These are phyloP conservation scores for Eulemur mongoz DNA, from an alignment of 2,797 vertebrate genomes.

Conservation along the genomic window DNA sequence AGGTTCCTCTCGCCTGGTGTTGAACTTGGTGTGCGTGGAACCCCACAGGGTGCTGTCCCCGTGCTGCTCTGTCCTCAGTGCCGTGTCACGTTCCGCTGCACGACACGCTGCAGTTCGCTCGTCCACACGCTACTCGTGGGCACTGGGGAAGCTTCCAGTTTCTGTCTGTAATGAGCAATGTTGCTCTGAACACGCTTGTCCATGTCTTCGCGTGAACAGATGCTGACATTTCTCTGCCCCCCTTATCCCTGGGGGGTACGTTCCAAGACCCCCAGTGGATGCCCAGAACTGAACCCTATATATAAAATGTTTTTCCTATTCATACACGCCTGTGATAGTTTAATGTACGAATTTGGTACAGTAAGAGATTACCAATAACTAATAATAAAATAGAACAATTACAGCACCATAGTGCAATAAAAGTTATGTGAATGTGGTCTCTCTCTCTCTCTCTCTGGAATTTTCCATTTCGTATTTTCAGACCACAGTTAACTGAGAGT, in stretches of 20 bases:
- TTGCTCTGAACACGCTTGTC: no score
- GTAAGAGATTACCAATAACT: background rate
- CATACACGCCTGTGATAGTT: no score
- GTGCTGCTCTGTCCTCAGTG: rapidly evolving
- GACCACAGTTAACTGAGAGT: background rate
- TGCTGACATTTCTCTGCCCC: background rate
- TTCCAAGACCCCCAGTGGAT: no score
- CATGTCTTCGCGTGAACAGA: background rate
- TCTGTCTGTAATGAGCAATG: background rate
- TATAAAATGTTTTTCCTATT: background rate
- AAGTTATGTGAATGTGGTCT: background rate
- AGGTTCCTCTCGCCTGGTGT: rapidly evolving
- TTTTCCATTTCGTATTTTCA: background rate
- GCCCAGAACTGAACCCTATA: background rate
- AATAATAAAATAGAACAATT: no score
- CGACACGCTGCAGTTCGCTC: background rate
- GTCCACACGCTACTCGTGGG: rapidly evolving
- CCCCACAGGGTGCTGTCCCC: rapidly evolving
- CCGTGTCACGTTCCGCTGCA: rapidly evolving
- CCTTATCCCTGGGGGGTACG: background rate
- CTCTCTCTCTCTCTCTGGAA: background rate
- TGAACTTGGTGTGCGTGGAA: background rate
- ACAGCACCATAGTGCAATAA: background rate
- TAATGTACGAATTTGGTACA: background rate
- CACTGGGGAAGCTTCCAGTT: rapidly evolving